Conservation (phyloP, 1,140 invertebrate species). For the Bombus fervidus region DNA sequence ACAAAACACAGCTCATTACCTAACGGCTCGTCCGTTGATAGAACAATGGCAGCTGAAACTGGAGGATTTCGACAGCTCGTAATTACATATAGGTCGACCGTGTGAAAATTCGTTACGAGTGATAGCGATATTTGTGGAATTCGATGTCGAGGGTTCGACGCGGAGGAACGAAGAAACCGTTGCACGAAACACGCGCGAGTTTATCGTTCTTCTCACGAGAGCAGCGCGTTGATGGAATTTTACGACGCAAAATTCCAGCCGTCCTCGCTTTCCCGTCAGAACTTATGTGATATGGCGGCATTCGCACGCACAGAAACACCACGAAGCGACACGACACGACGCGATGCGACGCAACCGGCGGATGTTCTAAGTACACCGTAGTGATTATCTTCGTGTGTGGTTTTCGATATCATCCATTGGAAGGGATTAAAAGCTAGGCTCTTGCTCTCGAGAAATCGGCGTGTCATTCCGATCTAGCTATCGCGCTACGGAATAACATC, state of each 20-base stretch:
- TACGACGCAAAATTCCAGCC: conserved; percentile 30
- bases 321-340: neutral
- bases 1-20: neutral
- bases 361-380: neutral
- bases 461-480: neutral
- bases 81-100: too few relatives aligned
- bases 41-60: neutral
- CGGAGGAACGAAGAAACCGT: neutral
- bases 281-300: neutral
- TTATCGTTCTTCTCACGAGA: conserved; percentile 26
- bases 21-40: neutral
- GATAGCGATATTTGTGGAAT: neutral
- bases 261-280: conserved; percentile 1
- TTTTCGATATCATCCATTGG: conserved; percentile 28
- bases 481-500: too few relatives aligned
- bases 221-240: conserved; percentile 21
- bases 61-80: neutral
- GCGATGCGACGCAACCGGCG: neutral
- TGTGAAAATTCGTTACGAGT: neutral
- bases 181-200: neutral
- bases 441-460: conserved; percentile 1
- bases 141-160: neutral
- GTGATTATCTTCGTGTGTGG: conserved; percentile 22
- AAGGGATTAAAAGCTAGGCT: conserved; percentile 22
- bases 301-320: conserved; percentile 35